Evolutionary conservation across 2,888 invertebrate species (phyloP).

Genomic region (Diarsia rubi): DNA sequence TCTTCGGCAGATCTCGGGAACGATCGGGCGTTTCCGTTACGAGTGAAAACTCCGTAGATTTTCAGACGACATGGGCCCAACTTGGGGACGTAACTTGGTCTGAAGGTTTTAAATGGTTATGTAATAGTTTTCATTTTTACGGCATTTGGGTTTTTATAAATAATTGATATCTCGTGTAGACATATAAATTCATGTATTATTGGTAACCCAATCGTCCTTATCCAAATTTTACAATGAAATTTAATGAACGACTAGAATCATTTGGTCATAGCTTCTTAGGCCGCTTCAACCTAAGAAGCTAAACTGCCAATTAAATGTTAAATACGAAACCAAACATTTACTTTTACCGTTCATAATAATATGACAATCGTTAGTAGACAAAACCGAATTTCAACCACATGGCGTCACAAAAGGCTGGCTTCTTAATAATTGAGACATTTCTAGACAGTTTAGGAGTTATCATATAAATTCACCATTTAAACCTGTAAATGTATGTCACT

Average conservation of each 20-base stretch:
- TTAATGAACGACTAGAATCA: background rate
- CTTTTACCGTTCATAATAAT: background rate
- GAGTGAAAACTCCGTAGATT: conserved; percentile 69
- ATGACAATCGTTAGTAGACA: background rate
- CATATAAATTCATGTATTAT: background rate
- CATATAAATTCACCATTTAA: background rate
- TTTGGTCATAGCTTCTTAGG: background rate
- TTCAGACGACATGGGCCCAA: conserved; percentile 69
- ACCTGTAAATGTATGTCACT: conserved; percentile 27
- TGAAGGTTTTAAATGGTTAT: conserved; percentile 16
- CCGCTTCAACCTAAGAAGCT: background rate
- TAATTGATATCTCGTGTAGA: background rate
- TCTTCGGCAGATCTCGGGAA: conserved; percentile 70
- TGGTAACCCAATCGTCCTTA: background rate
- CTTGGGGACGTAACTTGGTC: conserved; percentile 37
- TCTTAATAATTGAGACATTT: background rate
- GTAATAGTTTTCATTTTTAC: conserved; percentile 13
- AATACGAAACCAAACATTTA: background rate
- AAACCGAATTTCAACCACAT: background rate
- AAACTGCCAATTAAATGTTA: background rate
- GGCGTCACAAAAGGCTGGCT: background rate
- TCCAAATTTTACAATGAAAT: too few species aligned
- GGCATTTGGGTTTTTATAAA: background rate
- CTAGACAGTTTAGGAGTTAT: background rate
- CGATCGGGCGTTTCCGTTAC: conserved; percentile 71